Conservation (phyloP, 1,140 invertebrate genomes). For the Diploscapter pachys region DNA sequence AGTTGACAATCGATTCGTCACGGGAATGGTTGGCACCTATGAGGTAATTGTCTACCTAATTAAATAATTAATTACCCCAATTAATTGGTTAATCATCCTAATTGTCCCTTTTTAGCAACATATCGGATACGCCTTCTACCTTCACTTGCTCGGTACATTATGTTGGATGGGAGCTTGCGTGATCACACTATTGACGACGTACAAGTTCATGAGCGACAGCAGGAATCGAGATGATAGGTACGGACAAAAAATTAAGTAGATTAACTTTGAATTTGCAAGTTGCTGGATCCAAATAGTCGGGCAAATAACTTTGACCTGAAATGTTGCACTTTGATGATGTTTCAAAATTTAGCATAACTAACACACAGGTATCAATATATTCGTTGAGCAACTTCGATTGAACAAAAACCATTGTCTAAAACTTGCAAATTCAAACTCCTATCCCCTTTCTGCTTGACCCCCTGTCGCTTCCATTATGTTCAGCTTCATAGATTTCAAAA, state of each 20-base stretch:
- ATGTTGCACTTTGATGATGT: background rate
- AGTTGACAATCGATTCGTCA: slow-evolving; percentile 57
- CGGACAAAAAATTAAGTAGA: slow-evolving; percentile 15
- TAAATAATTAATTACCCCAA: too few species aligned
- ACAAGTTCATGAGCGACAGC: slow-evolving; percentile 52
- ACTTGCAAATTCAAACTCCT: slow-evolving; percentile 8
- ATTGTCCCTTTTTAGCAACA: slow-evolving; percentile 31
- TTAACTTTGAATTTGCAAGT: background rate
- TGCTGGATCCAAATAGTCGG: background rate
- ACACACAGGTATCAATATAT: background rate
- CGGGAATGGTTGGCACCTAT: slow-evolving; percentile 53
- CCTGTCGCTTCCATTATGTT: background rate
- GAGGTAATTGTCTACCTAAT: slow-evolving; percentile 13
- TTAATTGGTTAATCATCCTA: too few species aligned
- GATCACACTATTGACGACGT: slow-evolving; percentile 50
- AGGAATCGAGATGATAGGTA: slow-evolving; percentile 10
- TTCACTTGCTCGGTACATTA: slow-evolving; percentile 54
- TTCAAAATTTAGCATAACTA: background rate
- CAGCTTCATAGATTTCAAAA: background rate
- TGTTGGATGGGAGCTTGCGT: slow-evolving; percentile 51
- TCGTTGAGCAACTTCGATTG: slow-evolving; percentile 11
- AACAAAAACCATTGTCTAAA: background rate
- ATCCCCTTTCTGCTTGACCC: background rate
- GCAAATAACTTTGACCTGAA: background rate
- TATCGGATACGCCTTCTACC: slow-evolving; percentile 58